A percentile compares a stretch with the other conserved stretches of the same genome.
These are phyloP conservation scores for Volucella zonaria DNA, from an alignment of 2,888 invertebrate genomes.

Conservation along the genomic window DNA sequence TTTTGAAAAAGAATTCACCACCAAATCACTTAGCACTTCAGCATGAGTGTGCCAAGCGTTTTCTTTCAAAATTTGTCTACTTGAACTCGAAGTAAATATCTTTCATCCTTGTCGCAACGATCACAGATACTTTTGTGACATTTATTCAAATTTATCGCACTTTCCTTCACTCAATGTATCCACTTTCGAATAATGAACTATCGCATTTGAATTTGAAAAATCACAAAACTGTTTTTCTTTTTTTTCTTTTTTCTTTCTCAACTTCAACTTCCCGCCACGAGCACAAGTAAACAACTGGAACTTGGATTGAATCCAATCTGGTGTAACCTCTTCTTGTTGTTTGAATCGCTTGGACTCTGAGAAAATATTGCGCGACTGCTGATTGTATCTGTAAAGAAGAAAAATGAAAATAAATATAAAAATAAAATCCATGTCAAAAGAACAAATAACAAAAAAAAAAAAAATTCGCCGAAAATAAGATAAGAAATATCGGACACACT, in stretches of 20 bases:
- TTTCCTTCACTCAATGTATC: neutral
- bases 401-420: too few relatives aligned
- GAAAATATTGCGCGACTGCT: conserved; percentile 23
- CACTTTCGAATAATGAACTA: neutral
- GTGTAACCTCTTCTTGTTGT: conserved; percentile 32
- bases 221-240: neutral
- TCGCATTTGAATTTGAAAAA: conserved; percentile 22
- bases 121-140: conserved; percentile 20
- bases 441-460: too few relatives aligned
- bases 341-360: conserved; percentile 4
- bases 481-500: too few relatives aligned
- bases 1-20: conserved; percentile 13
- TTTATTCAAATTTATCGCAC: conserved; percentile 38
- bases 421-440: too few relatives aligned
- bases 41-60: conserved; percentile 26
- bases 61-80: conserved; percentile 24
- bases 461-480: too few relatives aligned
- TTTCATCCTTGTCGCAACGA: conserved; percentile 59
- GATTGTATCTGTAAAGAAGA: conserved; percentile 46
- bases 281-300: conserved; percentile 33
- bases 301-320: conserved; percentile 22
- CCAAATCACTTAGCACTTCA: conserved; percentile 51
- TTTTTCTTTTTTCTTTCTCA: neutral
- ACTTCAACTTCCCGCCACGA: conserved; percentile 57
- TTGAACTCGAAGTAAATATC: conserved; percentile 68